Conservation (phyloP, 2,888 invertebrate species). For the Cantharis rustica region DNA sequence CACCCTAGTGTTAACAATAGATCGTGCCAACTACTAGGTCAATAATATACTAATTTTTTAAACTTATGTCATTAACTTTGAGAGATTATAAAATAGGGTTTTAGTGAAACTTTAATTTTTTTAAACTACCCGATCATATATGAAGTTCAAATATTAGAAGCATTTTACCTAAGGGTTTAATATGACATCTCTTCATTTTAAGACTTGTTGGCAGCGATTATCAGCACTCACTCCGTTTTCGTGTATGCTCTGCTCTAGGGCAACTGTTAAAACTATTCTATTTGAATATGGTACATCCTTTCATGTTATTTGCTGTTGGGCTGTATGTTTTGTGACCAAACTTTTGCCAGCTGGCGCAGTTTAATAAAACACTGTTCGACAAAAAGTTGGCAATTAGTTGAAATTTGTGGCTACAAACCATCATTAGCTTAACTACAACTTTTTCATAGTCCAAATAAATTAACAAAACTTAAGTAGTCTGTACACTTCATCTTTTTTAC, state of each 20-base stretch:
- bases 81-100: not conserved
- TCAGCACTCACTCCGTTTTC: slow-evolving; percentile 4
- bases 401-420: not conserved
- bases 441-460: not conserved
- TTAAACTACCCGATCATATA: not conserved
- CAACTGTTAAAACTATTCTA: slow-evolving; percentile 25
- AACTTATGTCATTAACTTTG: no score
- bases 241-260: slow-evolving; percentile 15
- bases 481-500: not conserved
- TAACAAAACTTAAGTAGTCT: not conserved
- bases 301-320: slow-evolving; percentile 26
- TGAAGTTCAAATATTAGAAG: not conserved
- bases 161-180: not conserved
- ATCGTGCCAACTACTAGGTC: no score
- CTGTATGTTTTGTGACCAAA: slow-evolving; percentile 24
- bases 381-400: slow-evolving; percentile 23
- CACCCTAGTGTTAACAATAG: no score
- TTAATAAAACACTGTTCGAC: slow-evolving; percentile 22
- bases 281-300: slow-evolving; percentile 28
- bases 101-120: no score
- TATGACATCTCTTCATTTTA: slow-evolving; percentile 5
- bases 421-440: not conserved
- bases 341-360: slow-evolving; percentile 21
- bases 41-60: no score
- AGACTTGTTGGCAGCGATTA: not conserved